Evolutionary conservation across 2,113 vertebrate genomes (phyloP).

Genomic region (Penelope pileata): DNA sequence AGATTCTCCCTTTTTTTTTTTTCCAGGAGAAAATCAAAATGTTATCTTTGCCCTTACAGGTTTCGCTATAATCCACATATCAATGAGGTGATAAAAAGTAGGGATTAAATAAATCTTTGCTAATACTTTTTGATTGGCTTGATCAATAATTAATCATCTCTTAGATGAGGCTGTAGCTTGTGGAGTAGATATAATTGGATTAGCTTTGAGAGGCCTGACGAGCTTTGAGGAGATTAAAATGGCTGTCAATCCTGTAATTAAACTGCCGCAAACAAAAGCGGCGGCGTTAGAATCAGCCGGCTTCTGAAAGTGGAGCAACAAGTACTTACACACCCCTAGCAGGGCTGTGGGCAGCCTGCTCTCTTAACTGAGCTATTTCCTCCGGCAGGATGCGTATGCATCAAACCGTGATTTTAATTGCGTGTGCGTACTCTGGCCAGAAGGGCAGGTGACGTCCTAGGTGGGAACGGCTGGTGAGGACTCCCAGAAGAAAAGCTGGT

Average conservation of each 20-base stretch:
- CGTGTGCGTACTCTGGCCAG: not conserved
- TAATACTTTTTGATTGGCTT: constrained; percentile 85
- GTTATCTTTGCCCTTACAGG: constrained; percentile 54
- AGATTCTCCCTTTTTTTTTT: not conserved
- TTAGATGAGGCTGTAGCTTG: constrained; percentile 82
- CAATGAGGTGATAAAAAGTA: constrained; percentile 71
- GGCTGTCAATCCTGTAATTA: constrained; percentile 97
- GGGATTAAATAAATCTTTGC: constrained; percentile 79
- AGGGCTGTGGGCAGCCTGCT: constrained; percentile 52
- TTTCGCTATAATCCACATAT: constrained; percentile 69
- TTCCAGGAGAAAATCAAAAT: constrained; percentile 21
- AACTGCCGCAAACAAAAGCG: constrained; percentile 85
- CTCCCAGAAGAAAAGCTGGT: constrained; percentile 12
- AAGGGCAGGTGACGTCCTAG: constrained; percentile 57
- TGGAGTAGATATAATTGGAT: constrained; percentile 98
- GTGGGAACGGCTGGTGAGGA: constrained; percentile 6
- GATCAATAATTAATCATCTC: constrained; percentile 88
- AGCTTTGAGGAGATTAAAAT: constrained; percentile 97
- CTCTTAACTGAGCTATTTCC: constrained; percentile 40
- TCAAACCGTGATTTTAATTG: not conserved
- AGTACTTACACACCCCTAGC: constrained; percentile 69
- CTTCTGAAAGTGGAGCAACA: constrained; percentile 71
- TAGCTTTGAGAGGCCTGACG: constrained; percentile 86
- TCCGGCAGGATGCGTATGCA: constrained; percentile 17
- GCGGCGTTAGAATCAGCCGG: constrained; percentile 52